These are phyloP conservation scores for Drosophila subpulchrella DNA, from an alignment of 1,140 invertebrate genomes.

Conservation along the genomic window DNA sequence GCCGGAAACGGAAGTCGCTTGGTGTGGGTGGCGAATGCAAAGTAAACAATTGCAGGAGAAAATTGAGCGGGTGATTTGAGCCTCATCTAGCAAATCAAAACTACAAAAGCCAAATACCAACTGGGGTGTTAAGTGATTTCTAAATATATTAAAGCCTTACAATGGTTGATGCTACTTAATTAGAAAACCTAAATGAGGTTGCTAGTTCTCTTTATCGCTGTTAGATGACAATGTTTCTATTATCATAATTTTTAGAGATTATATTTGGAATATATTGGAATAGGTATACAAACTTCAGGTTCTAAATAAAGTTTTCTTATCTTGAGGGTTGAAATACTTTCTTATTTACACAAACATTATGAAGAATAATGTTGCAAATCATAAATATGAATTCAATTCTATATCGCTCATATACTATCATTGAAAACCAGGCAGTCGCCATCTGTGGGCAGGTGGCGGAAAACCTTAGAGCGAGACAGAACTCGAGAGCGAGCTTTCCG, in stretches of 20 bases:
- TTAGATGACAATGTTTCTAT: too few relatives aligned
- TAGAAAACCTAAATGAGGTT: too few relatives aligned
- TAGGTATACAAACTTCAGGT: too few relatives aligned
- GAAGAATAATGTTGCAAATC: too few relatives aligned
- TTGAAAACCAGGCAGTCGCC: constrained; percentile 13
- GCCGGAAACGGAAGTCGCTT: constrained; percentile 32
- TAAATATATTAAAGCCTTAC: background rate
- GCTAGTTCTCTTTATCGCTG: too few relatives aligned
- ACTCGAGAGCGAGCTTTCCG: constrained; percentile 55
- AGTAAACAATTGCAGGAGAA: constrained; percentile 41
- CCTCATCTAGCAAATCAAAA: constrained; percentile 6
- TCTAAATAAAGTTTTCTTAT: too few relatives aligned
- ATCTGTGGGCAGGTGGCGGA: constrained; percentile 40
- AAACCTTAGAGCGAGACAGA: background rate
- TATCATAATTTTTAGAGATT: too few relatives aligned
- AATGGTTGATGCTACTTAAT: background rate
- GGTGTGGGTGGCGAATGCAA: constrained; percentile 9
- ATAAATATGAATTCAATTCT: too few relatives aligned
- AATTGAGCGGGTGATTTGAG: constrained; percentile 30
- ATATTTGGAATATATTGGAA: too few relatives aligned
- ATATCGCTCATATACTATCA: background rate
- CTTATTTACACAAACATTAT: too few relatives aligned
- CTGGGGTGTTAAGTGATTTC: background rate
- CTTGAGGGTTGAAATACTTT: too few relatives aligned
- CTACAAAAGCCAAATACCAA: background rate